phyloP scores from a whole-genome alignment of 2,888 invertebrate species.

The Drosophila mulleri region DNA sequence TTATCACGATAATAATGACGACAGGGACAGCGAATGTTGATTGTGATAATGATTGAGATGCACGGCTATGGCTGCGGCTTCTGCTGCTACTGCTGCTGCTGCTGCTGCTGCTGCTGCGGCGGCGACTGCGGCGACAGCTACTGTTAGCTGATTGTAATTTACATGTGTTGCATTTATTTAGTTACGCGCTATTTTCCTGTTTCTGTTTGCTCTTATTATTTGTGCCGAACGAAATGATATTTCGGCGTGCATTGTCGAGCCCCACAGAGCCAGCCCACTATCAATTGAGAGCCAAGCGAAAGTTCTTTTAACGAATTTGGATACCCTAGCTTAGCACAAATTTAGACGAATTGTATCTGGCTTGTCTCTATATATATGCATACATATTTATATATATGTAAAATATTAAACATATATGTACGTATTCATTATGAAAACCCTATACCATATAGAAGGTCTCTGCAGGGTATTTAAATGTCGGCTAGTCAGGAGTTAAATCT shows the following conservation, averaged over 20 bases:
- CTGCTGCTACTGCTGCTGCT: constrained; percentile 9
- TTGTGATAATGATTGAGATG: constrained; percentile 53
- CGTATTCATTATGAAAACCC: too few relatives aligned
- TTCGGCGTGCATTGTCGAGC: constrained; percentile 34
- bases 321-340: too few relatives aligned
- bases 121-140: constrained; percentile 9
- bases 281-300: constrained; percentile 13
- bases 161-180: constrained; percentile 58
- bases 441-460: too few relatives aligned
- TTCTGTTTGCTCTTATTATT: constrained; percentile 55
- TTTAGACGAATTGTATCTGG: too few relatives aligned
- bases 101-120: background rate
- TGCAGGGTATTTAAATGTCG: constrained; percentile 2
- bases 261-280: constrained; percentile 1
- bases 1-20: constrained; percentile 41
- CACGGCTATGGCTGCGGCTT: constrained; percentile 5
- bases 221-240: constrained; percentile 38
- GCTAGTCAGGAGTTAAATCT: too few relatives aligned
- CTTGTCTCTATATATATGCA: background rate
- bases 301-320: constrained; percentile 7
- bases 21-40: constrained; percentile 28
- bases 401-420: background rate
- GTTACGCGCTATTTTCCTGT: constrained; percentile 56
- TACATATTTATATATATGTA: too few relatives aligned
- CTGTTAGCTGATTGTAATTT: constrained; percentile 47